Percentiles rank a stretch among this genome's conserved stretches.
Conservation (phyloP, 2,888 invertebrate species). For the Cryptophagus acutangulus region DNA sequence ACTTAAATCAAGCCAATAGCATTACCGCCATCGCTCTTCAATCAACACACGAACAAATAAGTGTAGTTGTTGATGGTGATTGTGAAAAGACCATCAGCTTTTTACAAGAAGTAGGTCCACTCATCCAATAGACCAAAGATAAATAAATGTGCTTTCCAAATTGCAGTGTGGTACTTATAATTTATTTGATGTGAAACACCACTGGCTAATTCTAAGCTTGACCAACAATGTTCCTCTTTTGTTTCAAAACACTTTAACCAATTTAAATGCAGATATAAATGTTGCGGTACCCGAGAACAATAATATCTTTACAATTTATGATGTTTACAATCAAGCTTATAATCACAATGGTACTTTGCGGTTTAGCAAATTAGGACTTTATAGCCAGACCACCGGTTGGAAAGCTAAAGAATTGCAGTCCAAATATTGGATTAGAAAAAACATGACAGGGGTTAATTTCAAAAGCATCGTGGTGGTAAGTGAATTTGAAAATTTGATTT, state of each 20-base stretch:
- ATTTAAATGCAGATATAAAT: slow-evolving; percentile 31
- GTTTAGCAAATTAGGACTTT: slow-evolving; percentile 23
- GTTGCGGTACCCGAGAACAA: slow-evolving; percentile 20
- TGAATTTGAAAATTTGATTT: too few species aligned
- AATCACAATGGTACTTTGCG: slow-evolving; percentile 28
- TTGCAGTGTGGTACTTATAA: slow-evolving; percentile 25
- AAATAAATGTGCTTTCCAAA: too few species aligned
- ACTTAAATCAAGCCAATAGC: too few species aligned
- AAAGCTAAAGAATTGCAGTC: slow-evolving; percentile 10
- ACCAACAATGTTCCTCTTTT: slow-evolving; percentile 18
- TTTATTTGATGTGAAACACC: slow-evolving; percentile 29
- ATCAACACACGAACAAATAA: slow-evolving; percentile 25
- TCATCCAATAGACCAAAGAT: too few species aligned
- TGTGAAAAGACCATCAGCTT: slow-evolving; percentile 23
- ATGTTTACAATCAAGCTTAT: slow-evolving; percentile 33
- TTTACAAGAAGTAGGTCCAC: slow-evolving; percentile 25
- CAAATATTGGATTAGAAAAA: slow-evolving; percentile 33
- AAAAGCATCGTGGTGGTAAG: slow-evolving; percentile 35
- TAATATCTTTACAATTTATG: slow-evolving; percentile 18
- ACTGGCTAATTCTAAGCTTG: slow-evolving; percentile 30
- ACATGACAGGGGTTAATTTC: slow-evolving; percentile 36
- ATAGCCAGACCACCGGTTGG: slow-evolving; percentile 20
- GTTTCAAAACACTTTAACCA: slow-evolving; percentile 27
- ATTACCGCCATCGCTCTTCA: too few species aligned
- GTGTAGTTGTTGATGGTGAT: slow-evolving; percentile 31